These are phyloP conservation scores for Saccostrea echinata DNA, from an alignment of 1,140 invertebrate genomes.

Conservation along the genomic window DNA sequence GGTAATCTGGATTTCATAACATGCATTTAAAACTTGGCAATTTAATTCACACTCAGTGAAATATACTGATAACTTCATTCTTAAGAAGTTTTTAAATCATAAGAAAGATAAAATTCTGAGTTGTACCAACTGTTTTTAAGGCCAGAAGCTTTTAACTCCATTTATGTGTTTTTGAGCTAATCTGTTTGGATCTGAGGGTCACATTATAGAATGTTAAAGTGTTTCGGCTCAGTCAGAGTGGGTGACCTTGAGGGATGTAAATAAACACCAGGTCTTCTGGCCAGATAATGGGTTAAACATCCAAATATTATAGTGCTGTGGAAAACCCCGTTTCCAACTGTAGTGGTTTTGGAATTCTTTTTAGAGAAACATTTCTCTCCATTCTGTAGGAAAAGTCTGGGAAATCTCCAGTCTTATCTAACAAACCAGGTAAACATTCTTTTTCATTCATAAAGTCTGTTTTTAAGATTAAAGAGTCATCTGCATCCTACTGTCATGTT, in stretches of 20 bases:
- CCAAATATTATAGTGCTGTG: neutral
- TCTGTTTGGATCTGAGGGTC: neutral
- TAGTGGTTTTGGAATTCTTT: neutral
- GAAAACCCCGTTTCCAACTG: neutral
- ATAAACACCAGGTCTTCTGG: slow-evolving; percentile 13
- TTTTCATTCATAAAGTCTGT: slow-evolving; percentile 22
- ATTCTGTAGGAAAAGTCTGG: neutral
- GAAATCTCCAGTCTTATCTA: slow-evolving; percentile 7
- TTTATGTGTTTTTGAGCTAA: slow-evolving; percentile 2
- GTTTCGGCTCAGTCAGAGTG: neutral
- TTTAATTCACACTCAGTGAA: slow-evolving; percentile 18
- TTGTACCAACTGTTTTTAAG: neutral
- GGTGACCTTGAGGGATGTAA: slow-evolving; percentile 13
- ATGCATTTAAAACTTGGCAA: slow-evolving; percentile 16
- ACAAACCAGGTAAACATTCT: slow-evolving; percentile 32
- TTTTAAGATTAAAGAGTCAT: neutral
- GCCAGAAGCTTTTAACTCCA: neutral
- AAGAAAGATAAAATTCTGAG: slow-evolving; percentile 19
- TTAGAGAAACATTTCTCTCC: neutral
- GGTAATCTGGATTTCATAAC: slow-evolving; percentile 24
- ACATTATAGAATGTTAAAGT: neutral
- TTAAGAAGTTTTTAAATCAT: neutral
- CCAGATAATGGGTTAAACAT: slow-evolving; percentile 14
- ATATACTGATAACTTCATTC: slow-evolving; percentile 24
- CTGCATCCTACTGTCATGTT: slow-evolving; percentile 18